Conservation (phyloP, 2,113 vertebrate species). For the Tetrao urogallus region DNA sequence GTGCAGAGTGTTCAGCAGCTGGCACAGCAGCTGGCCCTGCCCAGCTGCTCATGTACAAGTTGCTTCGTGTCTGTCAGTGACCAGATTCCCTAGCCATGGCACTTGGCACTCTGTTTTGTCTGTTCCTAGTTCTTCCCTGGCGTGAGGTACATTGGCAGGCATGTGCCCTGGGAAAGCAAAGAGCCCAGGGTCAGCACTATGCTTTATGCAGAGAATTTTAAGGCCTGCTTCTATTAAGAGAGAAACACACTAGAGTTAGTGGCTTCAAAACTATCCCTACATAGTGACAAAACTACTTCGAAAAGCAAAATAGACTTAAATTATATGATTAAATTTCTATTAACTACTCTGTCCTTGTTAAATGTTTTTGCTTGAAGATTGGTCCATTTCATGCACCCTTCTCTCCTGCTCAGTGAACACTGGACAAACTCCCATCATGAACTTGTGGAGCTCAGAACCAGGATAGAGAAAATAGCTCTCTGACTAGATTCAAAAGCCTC, state of each 20-base stretch:
- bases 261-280: background rate
- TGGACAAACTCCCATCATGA: background rate
- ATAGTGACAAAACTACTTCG: background rate
- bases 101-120: conserved; percentile 11
- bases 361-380: background rate
- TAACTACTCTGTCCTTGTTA: background rate
- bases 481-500: background rate
- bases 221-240: background rate
- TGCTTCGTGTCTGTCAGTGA: background rate
- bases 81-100: background rate
- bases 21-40: conserved; percentile 46
- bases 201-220: background rate
- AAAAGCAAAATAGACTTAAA: background rate
- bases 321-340: background rate
- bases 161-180: background rate
- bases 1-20: conserved; percentile 5
- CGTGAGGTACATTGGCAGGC: background rate
- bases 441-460: background rate
- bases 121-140: background rate
- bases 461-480: background rate
- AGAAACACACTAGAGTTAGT: background rate
- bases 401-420: background rate
- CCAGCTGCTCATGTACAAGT: background rate
- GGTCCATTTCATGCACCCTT: background rate
- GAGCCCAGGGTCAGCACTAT: background rate